A percentile compares a stretch with the other conserved stretches of the same genome.
These are phyloP conservation scores for Monochamus saltuarius DNA, from an alignment of 1,140 invertebrate genomes.

Conservation along the genomic window DNA sequence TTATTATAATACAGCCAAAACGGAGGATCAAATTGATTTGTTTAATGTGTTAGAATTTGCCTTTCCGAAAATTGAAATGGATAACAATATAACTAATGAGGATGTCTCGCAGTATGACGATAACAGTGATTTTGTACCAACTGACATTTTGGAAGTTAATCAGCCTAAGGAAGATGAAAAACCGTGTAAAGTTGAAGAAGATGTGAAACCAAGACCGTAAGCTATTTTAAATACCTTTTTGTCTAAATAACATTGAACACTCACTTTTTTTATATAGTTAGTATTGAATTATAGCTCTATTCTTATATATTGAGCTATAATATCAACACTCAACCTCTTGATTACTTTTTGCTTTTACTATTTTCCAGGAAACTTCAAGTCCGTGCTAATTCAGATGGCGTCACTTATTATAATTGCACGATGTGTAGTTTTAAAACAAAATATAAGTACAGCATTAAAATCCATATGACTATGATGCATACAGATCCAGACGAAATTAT, in stretches of 20 bases:
- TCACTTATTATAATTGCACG: conserved; percentile 18
- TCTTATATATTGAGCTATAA: too few relatives aligned
- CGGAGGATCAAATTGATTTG: conserved; percentile 8
- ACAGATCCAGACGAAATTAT: conserved; percentile 16
- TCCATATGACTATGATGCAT: conserved; percentile 19
- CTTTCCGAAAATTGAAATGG: conserved; percentile 18
- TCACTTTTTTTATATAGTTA: too few relatives aligned
- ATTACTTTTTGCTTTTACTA: too few relatives aligned
- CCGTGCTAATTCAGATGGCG: conserved; percentile 6
- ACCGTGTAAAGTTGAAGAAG: not conserved
- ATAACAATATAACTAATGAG: not conserved
- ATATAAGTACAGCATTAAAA: conserved; percentile 17
- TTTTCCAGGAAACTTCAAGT: conserved; percentile 15
- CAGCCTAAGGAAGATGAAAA: not conserved
- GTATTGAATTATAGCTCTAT: too few relatives aligned
- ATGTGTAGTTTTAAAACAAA: conserved; percentile 19
- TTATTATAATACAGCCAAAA: conserved; percentile 12
- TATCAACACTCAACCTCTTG: too few relatives aligned
- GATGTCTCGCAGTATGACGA: not conserved
- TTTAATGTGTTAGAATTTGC: conserved; percentile 19
- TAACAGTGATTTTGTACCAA: conserved; percentile 5
- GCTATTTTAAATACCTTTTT: too few relatives aligned
- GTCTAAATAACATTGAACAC: too few relatives aligned
- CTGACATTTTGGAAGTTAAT: conserved; percentile 8
- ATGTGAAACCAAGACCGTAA: not conserved